phyloP scores from a whole-genome alignment of 2,888 invertebrate genomes.

The Euproctis similis region DNA sequence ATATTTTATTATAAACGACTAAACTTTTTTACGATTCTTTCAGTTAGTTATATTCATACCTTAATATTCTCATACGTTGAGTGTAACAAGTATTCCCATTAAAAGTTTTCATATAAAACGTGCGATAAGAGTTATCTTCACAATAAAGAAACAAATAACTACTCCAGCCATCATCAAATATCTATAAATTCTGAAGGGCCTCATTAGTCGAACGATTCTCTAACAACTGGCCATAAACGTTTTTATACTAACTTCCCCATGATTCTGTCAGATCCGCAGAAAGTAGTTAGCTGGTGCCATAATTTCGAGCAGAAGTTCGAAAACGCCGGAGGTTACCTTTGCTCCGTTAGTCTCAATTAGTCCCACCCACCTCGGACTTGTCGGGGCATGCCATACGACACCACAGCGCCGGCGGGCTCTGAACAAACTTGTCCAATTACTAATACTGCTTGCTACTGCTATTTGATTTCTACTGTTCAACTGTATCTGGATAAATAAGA shows the following conservation, averaged over 20 bases:
- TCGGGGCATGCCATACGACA: conserved; percentile 13
- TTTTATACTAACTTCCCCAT: conserved; percentile 48
- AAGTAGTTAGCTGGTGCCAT: conserved; percentile 65
- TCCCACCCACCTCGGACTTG: conserved; percentile 28
- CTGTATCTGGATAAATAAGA: too few species aligned
- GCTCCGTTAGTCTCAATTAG: conserved; percentile 50
- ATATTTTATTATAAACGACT: conserved; percentile 14
- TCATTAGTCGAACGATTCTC: conserved; percentile 25
- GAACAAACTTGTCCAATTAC: conserved; percentile 1
- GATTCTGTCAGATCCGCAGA: conserved; percentile 56
- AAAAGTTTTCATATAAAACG: conserved; percentile 20
- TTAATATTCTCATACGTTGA: conserved; percentile 6
- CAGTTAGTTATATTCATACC: conserved; percentile 7
- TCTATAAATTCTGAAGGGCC: conserved; percentile 19
- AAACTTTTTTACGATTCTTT: conserved; percentile 16
- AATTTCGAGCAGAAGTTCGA: conserved; percentile 56
- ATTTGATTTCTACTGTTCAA: too few species aligned
- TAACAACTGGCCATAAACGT: conserved; percentile 44
- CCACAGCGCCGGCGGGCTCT: conserved; percentile 24
- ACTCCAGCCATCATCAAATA: conserved; percentile 6
- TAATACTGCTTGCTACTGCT: background rate
- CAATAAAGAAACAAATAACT: conserved; percentile 17
- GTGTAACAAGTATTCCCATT: conserved; percentile 16
- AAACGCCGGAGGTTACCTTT: conserved; percentile 34
- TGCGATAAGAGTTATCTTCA: conserved; percentile 8